phyloP scores from a whole-genome alignment of 2,113 vertebrate species.

The Rhizomys pruinosus region DNA sequence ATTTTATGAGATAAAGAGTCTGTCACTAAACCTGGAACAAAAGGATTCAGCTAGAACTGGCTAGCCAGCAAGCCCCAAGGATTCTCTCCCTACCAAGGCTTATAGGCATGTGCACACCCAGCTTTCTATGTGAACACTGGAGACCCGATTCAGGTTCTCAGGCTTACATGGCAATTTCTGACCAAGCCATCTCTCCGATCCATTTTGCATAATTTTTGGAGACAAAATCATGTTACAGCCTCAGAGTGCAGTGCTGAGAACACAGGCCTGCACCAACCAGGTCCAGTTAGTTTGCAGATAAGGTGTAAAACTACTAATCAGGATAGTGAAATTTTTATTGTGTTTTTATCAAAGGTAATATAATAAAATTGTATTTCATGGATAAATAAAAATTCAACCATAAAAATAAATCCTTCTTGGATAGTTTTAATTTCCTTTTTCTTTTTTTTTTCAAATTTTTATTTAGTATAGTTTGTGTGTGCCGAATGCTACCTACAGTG shows the following conservation, averaged over 20 bases:
- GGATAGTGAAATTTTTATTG: neutral
- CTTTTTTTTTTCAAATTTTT: neutral
- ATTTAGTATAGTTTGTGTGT: neutral
- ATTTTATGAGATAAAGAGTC: neutral
- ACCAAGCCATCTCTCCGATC: too few species aligned
- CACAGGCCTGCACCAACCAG: neutral
- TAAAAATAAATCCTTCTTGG: neutral
- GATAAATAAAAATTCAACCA: constrained; percentile 44
- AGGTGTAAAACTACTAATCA: neutral
- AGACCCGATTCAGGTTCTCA: too few species aligned
- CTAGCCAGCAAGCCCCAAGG: too few species aligned
- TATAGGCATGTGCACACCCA: too few species aligned
- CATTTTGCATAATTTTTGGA: neutral
- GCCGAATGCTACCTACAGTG: too few species aligned
- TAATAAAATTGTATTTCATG: neutral
- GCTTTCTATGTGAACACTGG: too few species aligned
- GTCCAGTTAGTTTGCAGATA: neutral
- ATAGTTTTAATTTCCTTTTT: neutral
- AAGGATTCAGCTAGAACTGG: too few species aligned
- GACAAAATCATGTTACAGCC: neutral
- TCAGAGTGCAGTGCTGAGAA: neutral
- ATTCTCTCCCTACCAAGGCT: too few species aligned
- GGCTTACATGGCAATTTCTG: too few species aligned
- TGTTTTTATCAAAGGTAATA: neutral
- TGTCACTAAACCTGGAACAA: neutral